Base-by-base conservation (phyloP, 2,113 vertebrate species). In the Odocoileus hemionus region DNA sequence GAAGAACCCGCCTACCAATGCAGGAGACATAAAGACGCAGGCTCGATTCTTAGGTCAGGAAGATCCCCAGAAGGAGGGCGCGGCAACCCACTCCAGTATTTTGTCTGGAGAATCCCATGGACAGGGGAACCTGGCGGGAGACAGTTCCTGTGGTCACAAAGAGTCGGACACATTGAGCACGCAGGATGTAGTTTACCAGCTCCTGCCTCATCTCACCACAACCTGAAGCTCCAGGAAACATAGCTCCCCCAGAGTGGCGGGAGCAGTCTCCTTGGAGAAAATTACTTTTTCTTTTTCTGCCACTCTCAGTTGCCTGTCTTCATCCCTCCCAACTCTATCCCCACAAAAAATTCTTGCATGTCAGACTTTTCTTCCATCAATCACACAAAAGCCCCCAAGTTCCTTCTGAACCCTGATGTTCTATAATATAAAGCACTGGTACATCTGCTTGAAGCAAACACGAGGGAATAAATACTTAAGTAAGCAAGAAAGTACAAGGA, bases 21-120 rank as follows among this genome's bases (percentile, higher is more conserved):
- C 23, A 43, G 70, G 70, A 76, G 23, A 76, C 70, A 14, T 43
- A 76, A 76, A 43, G 36, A 43, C 6, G 0, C 36, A 25, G 36
- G 12, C 36, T 26, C 12, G 0, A 3, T 26, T 26, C 70, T 25
- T 76, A 12, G 23, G 70, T 76, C 12, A 0, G 36, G 21, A 43
- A 76, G 70, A 76, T 39, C 36, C 36, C 3, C 36, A 26, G 36
- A 23, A 43, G 70, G 23, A 14, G 39, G 6, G 70, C 21, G 14
- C 14, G 6, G 36, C 21, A 74, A 26, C 36, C 11, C 36, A 14
- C 11, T 43, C 12, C 70, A 43, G 36, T 43, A 43, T 43, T 14
- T 76, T 25, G 70, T 14, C 70, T 76, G 70, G 12, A 76, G 36
- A 14, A 76, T 43, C 12, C 36, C 36, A 26, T 3, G 70, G 23